Base-by-base conservation (phyloP, 2,113 vertebrate genomes). In the Hemiscyllium ocellatum region DNA sequence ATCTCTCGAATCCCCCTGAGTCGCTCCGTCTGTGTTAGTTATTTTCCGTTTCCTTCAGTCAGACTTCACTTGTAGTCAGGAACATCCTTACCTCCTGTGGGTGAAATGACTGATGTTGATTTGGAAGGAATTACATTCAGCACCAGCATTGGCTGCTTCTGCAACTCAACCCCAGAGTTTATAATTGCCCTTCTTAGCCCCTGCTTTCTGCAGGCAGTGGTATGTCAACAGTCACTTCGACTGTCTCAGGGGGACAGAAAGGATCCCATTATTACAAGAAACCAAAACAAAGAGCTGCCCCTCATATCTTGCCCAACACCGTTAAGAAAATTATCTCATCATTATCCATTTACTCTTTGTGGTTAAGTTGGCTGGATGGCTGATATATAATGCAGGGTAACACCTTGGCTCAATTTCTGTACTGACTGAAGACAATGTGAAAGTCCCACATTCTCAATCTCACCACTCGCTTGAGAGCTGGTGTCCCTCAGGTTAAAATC, bases 61-160 rank as follows among this genome's bases (percentile, higher is more conserved):
- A 93, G 61, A 93, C 89, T 37, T 93, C 17, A 19, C 89, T 93
- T 65, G 89, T 68, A 19, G 89, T 68, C 89, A 93, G 89, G 61
- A 22, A 93, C 65, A 65, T 93, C 61, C 89, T 93, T 93, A 93
- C 89, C 89, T 37, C 89, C 89, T 93, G 89, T 93, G 61, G 89
- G 89, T 37, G 65, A 93, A 93, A 93, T 5, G 89, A 93, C 89
- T n/a, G 61, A 33, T 93, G 66, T 93, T 93, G 89, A 93, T 93
- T 37, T n/a, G 33, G 89, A 93, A 68, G 89, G 89, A 65, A 37
- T 66, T 68, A 93, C n/a, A 37, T 68, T 66, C n/a, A 93, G 37
- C 89, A 93, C 61, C 61, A 91, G 33, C n/a, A 66, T 29, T 37
- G 89, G 89, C 89, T 37, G 89, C n/a, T n/a, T n/a, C 89, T 22